These are phyloP conservation scores for Gymnothorax javanicus DNA, from an alignment of 2,797 vertebrate genomes.

Conservation along the genomic window DNA sequence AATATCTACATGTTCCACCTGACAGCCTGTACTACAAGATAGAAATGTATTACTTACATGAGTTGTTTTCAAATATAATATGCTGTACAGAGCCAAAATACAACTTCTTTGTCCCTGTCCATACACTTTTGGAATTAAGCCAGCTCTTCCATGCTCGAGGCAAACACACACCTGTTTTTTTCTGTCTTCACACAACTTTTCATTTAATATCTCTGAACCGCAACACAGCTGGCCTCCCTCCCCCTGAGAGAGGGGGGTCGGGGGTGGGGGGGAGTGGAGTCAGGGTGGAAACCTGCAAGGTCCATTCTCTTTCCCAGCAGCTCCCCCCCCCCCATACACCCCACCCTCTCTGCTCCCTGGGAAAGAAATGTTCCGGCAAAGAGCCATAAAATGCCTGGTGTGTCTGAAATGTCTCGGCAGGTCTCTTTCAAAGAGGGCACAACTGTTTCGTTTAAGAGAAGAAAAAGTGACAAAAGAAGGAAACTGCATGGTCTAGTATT, in stretches of 20 bases:
- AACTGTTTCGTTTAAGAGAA: background rate
- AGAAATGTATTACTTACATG: too few relatives aligned
- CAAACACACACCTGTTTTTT: conserved; percentile 20
- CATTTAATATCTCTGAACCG: conserved; percentile 12
- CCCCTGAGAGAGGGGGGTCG: background rate
- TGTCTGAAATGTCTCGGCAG: conserved; percentile 19
- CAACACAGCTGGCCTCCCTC: background rate
- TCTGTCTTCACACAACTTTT: conserved; percentile 9
- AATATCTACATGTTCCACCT: too few relatives aligned
- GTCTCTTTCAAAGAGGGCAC: background rate
- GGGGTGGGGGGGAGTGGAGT: background rate
- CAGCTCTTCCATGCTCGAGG: background rate
- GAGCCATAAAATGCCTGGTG: background rate
- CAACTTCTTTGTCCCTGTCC: too few relatives aligned
- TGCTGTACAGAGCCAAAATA: too few relatives aligned
- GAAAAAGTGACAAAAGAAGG: background rate
- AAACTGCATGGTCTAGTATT: background rate
- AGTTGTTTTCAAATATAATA: too few relatives aligned
- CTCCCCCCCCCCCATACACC: background rate
- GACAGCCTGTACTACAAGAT: too few relatives aligned
- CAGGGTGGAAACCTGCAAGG: background rate
- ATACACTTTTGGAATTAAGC: background rate
- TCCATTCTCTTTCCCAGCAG: conserved; percentile 6
- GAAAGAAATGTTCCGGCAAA: conserved; percentile 21
- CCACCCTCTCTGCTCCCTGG: background rate